Base-by-base conservation (phyloP, 2,797 vertebrate genomes). In the Pygocentrus nattereri region DNA sequence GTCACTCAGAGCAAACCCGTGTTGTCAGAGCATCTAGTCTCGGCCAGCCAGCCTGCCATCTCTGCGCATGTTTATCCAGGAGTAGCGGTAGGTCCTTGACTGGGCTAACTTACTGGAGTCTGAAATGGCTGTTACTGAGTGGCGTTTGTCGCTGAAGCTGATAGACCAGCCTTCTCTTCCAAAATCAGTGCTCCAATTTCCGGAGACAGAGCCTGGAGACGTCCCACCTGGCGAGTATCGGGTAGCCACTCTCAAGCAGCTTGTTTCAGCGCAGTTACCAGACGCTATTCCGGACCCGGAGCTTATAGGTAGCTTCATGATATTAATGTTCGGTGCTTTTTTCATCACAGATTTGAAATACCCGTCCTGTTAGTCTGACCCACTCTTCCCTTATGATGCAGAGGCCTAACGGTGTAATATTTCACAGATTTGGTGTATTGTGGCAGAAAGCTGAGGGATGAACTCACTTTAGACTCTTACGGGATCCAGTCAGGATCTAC, bases 401-500 rank as follows among this genome's bases (percentile, higher is more conserved):
- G 25, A 52, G 69, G 49, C 49, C 49, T 72, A 54, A 72, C 8
- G 4, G 10, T 72, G 19, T 74, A 47, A 0, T 16, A 1, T n/a
- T 68, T 78, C 67, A 31, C 76, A 96, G 96, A 96, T 84, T 79
- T 96, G 65, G 95, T 96, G 80, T 96, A 95, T 82, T 96, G 96
- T 82, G 96, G 95, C 27, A 92, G 95, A 13, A 95, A 95, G 80
- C 89, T 96, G 76, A 93, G 94, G 85, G 96, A 96, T 89, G 95
- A 96, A 72, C 95, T 95, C 78, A 96, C 95, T 0, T 91, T 96
- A 47, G 96, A 96, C 75, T 96, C 95, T 54, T 96, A 96, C 1
- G 96, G 96, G 5, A 95, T 96, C 84, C 95, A 95, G 23, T 94
- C 95, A 0, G 96, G 96, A 23, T 96, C 94, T 77, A 96, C 96